Conservation (phyloP, 2,888 invertebrate genomes). For the Leucoma salicis region DNA sequence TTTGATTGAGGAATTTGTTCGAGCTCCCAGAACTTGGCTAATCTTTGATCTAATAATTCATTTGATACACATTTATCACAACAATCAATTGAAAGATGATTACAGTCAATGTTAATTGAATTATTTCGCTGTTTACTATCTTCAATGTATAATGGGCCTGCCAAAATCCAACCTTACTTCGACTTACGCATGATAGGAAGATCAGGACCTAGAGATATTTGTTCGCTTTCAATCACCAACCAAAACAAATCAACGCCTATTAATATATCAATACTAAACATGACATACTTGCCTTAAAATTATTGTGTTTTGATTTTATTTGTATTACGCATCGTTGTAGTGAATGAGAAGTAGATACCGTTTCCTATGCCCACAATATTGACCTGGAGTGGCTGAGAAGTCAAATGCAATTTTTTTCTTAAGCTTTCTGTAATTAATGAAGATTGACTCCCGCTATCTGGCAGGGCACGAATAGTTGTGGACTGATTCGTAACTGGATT, state of each 20-base stretch:
- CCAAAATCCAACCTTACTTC: neutral
- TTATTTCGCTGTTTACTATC: too few species aligned
- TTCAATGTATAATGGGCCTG: neutral
- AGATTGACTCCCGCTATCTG: neutral
- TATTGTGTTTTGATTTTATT: neutral
- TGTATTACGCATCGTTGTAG: neutral
- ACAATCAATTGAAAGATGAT: too few species aligned
- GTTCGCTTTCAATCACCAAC: neutral
- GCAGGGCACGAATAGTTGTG: neutral
- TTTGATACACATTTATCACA: too few species aligned
- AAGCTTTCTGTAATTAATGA: neutral
- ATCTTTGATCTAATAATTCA: too few species aligned
- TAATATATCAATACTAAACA: neutral
- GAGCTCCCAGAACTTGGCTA: too few species aligned
- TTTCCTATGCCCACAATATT: neutral
- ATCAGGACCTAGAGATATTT: neutral
- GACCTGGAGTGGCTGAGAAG: neutral
- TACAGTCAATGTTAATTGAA: too few species aligned
- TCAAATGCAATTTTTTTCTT: neutral
- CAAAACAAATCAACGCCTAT: neutral
- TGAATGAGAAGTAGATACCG: neutral
- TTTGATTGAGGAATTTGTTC: too few species aligned
- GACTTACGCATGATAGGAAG: neutral
- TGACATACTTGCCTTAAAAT: neutral
- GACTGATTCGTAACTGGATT: neutral